These are phyloP conservation scores for Ondatra zibethicus DNA, from an alignment of 2,113 vertebrate genomes.

Conservation along the genomic window DNA sequence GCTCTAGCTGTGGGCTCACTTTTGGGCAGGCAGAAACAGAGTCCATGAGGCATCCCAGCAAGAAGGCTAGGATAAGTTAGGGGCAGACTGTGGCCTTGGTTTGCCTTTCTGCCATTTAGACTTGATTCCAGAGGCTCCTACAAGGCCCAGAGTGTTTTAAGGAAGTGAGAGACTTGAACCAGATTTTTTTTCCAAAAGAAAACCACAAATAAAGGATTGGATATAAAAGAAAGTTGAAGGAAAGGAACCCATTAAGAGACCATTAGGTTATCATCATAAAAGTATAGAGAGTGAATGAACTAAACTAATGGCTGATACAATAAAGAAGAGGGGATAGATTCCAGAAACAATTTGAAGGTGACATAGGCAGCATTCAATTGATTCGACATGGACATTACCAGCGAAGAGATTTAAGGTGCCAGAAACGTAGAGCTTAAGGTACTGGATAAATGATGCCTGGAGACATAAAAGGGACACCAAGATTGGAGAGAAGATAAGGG, in stretches of 20 bases:
- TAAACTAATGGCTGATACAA: conserved; percentile 58
- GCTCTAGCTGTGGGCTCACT: conserved; percentile 30
- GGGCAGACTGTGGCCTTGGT: background rate
- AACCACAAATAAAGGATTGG: conserved; percentile 39
- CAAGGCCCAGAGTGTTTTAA: conserved; percentile 24
- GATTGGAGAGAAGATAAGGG: background rate
- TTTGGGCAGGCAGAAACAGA: conserved; percentile 36
- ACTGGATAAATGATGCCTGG: background rate
- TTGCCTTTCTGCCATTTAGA: conserved; percentile 6
- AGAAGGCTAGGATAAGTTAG: conserved; percentile 32
- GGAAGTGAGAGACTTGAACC: conserved; percentile 45
- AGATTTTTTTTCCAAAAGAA: conserved; percentile 59
- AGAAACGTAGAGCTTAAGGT: conserved; percentile 17
- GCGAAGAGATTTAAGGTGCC: conserved; percentile 25
- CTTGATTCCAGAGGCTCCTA: conserved; percentile 40
- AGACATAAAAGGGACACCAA: background rate
- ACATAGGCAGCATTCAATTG: conserved; percentile 46
- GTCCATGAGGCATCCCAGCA: conserved; percentile 3
- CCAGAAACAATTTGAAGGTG: conserved; percentile 59
- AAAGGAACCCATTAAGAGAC: conserved; percentile 46
- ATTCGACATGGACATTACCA: conserved; percentile 23
- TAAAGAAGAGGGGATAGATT: conserved; percentile 30
- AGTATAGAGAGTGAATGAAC: background rate
- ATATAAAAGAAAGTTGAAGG: conserved; percentile 42
- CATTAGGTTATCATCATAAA: conserved; percentile 37